Conservation (phyloP, 2,113 vertebrate species). For the Atrichornis clamosus region DNA sequence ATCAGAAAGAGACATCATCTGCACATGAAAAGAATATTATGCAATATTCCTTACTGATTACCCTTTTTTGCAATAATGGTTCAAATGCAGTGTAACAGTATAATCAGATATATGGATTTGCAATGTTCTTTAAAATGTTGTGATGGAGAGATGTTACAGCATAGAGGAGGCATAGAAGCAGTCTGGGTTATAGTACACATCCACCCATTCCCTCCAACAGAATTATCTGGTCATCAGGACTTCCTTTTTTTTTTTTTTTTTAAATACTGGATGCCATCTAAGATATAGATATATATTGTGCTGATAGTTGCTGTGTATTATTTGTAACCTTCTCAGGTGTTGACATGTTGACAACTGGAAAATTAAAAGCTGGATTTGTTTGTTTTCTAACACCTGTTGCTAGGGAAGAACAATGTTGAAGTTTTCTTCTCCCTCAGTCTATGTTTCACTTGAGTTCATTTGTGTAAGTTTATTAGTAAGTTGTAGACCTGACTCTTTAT, state of each 20-base stretch:
- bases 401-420: neutral
- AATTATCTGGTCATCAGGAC: neutral
- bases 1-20: neutral
- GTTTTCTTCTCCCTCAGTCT: neutral
- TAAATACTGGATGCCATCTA: neutral
- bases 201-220: neutral
- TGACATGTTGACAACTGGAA: neutral
- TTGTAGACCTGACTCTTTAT: neutral
- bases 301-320: neutral
- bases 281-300: neutral
- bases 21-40: neutral
- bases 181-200: neutral
- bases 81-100: neutral
- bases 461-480: neutral
- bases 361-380: neutral
- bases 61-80: neutral
- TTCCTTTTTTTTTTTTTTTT: neutral
- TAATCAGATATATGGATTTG: neutral
- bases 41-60: neutral
- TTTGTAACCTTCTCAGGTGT: neutral
- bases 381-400: neutral
- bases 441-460: neutral
- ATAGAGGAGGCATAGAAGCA: neutral
- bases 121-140: neutral
- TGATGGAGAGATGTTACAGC: rapidly evolving